Conservation (phyloP, 2,888 invertebrate species). For the Amiota minor region DNA sequence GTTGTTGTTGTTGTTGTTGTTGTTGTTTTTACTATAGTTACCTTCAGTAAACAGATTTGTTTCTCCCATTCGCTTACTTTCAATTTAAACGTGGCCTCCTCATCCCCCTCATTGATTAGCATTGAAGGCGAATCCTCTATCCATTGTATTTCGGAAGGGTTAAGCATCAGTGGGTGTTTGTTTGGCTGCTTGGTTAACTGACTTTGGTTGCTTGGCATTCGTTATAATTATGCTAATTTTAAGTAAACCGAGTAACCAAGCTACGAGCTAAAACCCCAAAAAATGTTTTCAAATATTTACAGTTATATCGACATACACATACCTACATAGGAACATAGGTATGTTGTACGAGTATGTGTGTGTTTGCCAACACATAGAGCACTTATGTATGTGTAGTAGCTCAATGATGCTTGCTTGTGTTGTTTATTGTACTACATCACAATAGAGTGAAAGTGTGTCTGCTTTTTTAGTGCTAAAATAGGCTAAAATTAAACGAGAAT, state of each 20-base stretch:
- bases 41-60: slow-evolving; percentile 1
- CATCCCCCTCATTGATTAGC: too few species aligned
- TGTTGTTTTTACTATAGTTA: slow-evolving; percentile 17
- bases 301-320: slow-evolving; percentile 30
- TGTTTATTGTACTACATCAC: background rate
- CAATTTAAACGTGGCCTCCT: background rate
- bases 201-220: slow-evolving; percentile 36
- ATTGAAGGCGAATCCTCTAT: too few species aligned
- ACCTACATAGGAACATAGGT: too few species aligned
- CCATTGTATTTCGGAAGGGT: background rate
- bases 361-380: slow-evolving; percentile 25
- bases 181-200: background rate
- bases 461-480: slow-evolving; percentile 5
- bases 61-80: background rate
- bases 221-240: slow-evolving; percentile 60
- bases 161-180: slow-evolving; percentile 6
- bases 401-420: background rate
- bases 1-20: too few species aligned
- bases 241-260: slow-evolving; percentile 39
- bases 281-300: slow-evolving; percentile 44
- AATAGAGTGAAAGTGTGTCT: background rate
- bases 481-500: slow-evolving; percentile 19
- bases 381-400: background rate
- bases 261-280: slow-evolving; percentile 13
- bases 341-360: too few species aligned